Evolutionary conservation across 2,888 invertebrate species (phyloP).

Genomic region (Caenorhabditis sp.): DNA sequence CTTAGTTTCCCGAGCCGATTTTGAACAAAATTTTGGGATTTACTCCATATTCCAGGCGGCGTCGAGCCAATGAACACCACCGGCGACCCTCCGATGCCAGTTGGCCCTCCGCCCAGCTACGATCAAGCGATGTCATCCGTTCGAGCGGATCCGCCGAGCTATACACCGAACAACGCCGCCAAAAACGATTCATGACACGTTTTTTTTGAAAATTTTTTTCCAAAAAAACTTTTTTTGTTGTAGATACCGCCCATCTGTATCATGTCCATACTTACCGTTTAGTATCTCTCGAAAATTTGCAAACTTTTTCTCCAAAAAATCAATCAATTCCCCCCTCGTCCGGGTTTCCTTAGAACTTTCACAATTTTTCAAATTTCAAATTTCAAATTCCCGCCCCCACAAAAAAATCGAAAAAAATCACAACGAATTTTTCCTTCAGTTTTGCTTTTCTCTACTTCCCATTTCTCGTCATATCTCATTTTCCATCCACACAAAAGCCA

Average conservation of each 20-base stretch:
- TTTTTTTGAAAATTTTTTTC: neutral
- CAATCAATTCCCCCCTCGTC: no score
- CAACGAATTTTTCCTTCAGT: neutral
- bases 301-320: no score
- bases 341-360: no score
- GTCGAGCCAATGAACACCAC: slow-evolving; percentile 57
- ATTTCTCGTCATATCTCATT: neutral
- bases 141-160: slow-evolving; percentile 65
- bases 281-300: no score
- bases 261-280: neutral
- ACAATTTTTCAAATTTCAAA: no score
- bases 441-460: no score
- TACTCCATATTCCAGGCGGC: slow-evolving; percentile 64
- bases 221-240: neutral
- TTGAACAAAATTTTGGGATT: neutral
- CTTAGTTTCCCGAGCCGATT: neutral
- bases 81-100: neutral
- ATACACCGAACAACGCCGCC: slow-evolving; percentile 52
- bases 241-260: neutral
- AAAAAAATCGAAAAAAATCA: no score
- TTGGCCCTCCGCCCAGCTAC: slow-evolving; percentile 77
- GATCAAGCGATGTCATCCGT: slow-evolving; percentile 73
- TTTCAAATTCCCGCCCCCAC: no score
- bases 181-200: slow-evolving; percentile 26
- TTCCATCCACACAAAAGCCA: neutral